Conservation (phyloP, 2,113 vertebrate species). For the Patagioenas fasciata region DNA sequence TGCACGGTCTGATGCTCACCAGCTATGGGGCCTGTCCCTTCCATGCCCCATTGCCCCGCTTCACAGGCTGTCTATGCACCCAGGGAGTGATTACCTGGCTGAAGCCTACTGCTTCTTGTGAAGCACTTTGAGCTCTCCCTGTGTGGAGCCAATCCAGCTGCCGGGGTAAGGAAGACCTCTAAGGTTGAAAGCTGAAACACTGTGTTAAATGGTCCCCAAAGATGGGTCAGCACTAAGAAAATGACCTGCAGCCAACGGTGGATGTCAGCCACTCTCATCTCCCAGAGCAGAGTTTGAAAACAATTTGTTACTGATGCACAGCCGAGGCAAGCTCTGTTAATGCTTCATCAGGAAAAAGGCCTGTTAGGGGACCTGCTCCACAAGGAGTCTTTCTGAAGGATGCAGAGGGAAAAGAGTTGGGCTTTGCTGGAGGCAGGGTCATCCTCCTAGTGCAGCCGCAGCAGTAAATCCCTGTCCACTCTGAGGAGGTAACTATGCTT, state of each 20-base stretch:
- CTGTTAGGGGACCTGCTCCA: neutral
- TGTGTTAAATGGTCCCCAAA: slow-evolving; percentile 11
- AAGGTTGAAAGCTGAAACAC: slow-evolving; percentile 22
- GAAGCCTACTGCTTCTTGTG: neutral
- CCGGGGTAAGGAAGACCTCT: neutral
- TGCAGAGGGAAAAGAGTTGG: neutral
- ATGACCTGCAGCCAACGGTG: neutral
- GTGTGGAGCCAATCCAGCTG: fast-evolving
- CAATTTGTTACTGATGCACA: neutral
- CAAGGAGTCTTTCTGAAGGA: neutral
- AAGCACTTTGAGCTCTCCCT: neutral
- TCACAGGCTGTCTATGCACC: neutral
- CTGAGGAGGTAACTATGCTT: slow-evolving; percentile 4
- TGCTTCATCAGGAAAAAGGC: neutral
- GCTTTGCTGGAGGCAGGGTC: neutral
- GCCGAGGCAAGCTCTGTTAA: neutral
- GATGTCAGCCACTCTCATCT: neutral
- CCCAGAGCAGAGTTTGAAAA: neutral
- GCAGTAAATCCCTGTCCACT: slow-evolving; percentile 2
- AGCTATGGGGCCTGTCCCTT: neutral
- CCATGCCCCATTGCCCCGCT: neutral
- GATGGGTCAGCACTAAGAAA: neutral
- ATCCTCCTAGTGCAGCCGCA: neutral
- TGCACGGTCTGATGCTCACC: neutral
- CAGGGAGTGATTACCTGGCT: neutral